A percentile compares a stretch with the other conserved stretches of the same genome.
Conservation (phyloP, 2,797 vertebrate species). For the Sparus aurata region DNA sequence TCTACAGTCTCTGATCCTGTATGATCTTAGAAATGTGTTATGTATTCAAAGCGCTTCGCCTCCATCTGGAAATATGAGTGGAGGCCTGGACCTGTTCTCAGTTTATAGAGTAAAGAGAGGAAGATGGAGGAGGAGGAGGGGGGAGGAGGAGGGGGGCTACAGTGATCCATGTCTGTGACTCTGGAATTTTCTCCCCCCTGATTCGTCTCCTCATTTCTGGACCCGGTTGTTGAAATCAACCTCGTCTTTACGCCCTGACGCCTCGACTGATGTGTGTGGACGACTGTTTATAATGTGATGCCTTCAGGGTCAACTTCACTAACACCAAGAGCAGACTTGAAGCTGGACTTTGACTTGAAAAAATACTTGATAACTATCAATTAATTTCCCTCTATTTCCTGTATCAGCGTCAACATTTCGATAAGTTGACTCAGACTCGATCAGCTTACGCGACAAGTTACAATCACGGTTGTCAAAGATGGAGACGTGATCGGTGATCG, state of each 20-base stretch:
- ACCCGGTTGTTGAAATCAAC: conserved; percentile 53
- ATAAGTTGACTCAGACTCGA: too few species aligned
- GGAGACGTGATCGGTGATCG: too few species aligned
- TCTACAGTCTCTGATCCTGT: neutral
- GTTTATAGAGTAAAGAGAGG: neutral
- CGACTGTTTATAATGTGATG: neutral
- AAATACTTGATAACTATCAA: too few species aligned
- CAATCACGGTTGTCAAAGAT: too few species aligned
- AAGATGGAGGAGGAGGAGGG: neutral
- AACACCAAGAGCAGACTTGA: too few species aligned
- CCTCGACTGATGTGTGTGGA: neutral
- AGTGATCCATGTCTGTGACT: conserved; percentile 7
- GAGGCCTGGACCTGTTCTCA: conserved; percentile 18
- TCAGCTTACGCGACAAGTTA: too few species aligned
- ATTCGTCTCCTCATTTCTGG: conserved; percentile 28
- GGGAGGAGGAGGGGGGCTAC: too few species aligned
- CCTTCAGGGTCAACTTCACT: too few species aligned
- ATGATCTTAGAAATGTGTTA: neutral
- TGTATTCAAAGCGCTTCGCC: neutral
- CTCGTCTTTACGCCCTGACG: neutral
- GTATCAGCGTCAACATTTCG: too few species aligned
- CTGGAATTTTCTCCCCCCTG: conserved; percentile 22
- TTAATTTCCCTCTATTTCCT: too few species aligned
- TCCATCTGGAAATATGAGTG: conserved; percentile 36
- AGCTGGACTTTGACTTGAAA: too few species aligned